Conservation (phyloP, 2,888 invertebrate genomes). For the Litoditis marina region DNA sequence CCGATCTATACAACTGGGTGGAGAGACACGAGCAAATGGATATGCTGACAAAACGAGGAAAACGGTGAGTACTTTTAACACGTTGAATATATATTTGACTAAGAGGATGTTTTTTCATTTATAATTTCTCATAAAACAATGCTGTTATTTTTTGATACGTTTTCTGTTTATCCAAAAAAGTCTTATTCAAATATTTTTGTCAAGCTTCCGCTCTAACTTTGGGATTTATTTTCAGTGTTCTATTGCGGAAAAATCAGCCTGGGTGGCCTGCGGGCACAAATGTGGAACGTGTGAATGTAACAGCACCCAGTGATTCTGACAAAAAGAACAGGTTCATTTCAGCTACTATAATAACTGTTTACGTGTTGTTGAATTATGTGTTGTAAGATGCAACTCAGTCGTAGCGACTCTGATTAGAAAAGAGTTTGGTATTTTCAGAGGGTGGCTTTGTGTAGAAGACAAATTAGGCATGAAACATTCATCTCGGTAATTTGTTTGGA, state of each 20-base stretch:
- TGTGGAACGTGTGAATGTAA: slow-evolving; percentile 10
- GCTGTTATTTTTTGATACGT: background rate
- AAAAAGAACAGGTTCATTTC: slow-evolving; percentile 6
- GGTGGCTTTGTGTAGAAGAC: background rate
- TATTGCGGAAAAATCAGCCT: slow-evolving; percentile 8
- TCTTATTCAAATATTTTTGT: background rate
- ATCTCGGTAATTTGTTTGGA: background rate
- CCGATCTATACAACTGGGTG: slow-evolving; percentile 50
- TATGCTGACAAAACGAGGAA: background rate
- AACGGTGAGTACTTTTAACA: background rate
- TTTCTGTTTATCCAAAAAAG: background rate
- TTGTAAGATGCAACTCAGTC: background rate
- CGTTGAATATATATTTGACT: too few species aligned
- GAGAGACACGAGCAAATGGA: slow-evolving; percentile 35
- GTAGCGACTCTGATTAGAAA: too few species aligned
- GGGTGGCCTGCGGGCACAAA: slow-evolving; percentile 4
- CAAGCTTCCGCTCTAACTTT: background rate
- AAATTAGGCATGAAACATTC: too few species aligned
- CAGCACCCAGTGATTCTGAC: background rate
- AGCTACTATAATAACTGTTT: too few species aligned
- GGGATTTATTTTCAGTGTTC: background rate
- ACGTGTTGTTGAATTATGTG: too few species aligned
- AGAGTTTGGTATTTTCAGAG: slow-evolving; percentile 8
- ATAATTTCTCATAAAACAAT: too few species aligned
- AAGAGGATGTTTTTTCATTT: too few species aligned